Conservation (phyloP, 23 tunicate species). For the Halocynthia roretzi region DNA sequence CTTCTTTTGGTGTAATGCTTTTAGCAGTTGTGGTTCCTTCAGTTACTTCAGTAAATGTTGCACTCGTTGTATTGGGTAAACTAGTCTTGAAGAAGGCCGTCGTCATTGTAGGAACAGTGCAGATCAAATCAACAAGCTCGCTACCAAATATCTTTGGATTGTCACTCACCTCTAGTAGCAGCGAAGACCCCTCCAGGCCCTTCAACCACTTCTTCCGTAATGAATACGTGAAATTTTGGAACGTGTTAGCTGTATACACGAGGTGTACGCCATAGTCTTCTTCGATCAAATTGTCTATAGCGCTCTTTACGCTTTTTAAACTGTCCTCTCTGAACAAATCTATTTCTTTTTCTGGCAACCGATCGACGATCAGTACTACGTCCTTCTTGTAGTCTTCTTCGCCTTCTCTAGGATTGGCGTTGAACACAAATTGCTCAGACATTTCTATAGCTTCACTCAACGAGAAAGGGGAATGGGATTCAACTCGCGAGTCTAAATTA, state of each 20-base stretch:
- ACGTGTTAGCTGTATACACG: constrained; percentile 8
- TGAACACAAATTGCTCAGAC: constrained; percentile 3
- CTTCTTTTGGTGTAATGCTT: no score
- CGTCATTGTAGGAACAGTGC: constrained; percentile 16
- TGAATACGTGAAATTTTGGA: not conserved
- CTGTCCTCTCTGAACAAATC: constrained; percentile 4
- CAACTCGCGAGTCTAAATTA: not conserved
- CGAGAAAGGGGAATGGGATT: not conserved
- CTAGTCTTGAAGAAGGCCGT: not conserved
- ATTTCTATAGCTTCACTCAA: not conserved
- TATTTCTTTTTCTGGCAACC: constrained; percentile 3
- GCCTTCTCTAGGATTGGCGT: not conserved
- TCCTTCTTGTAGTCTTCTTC: not conserved
- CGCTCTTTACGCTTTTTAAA: not conserved
- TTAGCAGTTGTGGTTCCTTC: no score
- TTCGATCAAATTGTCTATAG: constrained; percentile 3
- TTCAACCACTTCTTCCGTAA: constrained; percentile 1
- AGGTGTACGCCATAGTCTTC: constrained; percentile 7
- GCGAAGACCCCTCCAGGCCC: constrained; percentile 14
- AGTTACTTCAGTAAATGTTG: no score
- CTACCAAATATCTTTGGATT: constrained; percentile 12
- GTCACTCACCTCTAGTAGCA: not conserved
- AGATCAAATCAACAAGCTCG: constrained; percentile 44
- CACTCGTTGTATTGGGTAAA: no score
- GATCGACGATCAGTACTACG: not conserved